These are phyloP conservation scores for Heteromurus nitidus DNA, from an alignment of 2,888 invertebrate species.

Conservation along the genomic window DNA sequence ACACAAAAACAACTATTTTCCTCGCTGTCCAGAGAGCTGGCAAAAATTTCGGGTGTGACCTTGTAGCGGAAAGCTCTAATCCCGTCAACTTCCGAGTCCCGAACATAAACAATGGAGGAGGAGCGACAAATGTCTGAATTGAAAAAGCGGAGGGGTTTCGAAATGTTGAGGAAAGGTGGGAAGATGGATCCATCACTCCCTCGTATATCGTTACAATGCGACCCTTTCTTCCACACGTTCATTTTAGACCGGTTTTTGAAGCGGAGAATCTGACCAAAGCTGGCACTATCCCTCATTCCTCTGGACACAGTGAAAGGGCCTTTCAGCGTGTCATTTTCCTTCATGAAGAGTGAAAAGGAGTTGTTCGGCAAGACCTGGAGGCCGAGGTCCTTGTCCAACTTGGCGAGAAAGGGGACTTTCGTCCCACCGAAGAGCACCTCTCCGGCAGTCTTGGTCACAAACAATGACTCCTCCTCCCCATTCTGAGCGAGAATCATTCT, in stretches of 20 bases:
- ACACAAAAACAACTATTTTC: slow-evolving; percentile 33
- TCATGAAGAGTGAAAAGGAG: not conserved
- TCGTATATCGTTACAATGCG: slow-evolving; percentile 12
- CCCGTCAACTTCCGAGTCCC: not conserved
- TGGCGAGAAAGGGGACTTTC: slow-evolving; percentile 6
- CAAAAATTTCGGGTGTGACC: not conserved
- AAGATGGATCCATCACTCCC: slow-evolving; percentile 39
- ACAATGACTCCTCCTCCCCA: slow-evolving; percentile 20
- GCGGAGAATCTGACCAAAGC: not conserved
- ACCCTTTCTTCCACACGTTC: not conserved
- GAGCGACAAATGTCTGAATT: slow-evolving; percentile 21
- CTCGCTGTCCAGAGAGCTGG: not conserved
- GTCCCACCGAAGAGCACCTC: slow-evolving; percentile 12
- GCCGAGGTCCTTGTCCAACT: slow-evolving; percentile 1
- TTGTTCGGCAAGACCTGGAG: not conserved
- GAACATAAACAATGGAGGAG: not conserved
- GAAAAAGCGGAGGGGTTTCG: not conserved
- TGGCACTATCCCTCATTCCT: slow-evolving; percentile 10
- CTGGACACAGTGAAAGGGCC: slow-evolving; percentile 24
- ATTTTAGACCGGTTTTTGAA: slow-evolving; percentile 11
- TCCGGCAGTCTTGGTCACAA: not conserved
- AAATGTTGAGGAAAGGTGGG: slow-evolving; percentile 26
- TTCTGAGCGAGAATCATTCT: not conserved
- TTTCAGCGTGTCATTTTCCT: slow-evolving; percentile 15
- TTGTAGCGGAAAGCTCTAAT: slow-evolving; percentile 23